Base-by-base conservation (phyloP, 2,797 vertebrate genomes). In the Apodemus agrarius region DNA sequence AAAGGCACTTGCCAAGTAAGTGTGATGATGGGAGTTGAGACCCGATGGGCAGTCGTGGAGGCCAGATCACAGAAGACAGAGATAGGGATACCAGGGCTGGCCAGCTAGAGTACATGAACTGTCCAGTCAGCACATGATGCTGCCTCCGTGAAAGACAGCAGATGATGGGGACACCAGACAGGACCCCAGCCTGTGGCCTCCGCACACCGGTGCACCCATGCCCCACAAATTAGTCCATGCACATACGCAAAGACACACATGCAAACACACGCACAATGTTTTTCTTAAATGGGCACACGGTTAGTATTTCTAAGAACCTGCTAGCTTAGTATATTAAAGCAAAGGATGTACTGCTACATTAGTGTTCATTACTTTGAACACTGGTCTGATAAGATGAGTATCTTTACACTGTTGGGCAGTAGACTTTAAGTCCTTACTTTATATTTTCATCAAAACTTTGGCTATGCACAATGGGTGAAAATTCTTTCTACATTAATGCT, bases 401-500 rank as follows among this genome's bases (percentile, higher is more conserved):
- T 29, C 61, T 83, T 26, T 37, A 40, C 14, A 83, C 10, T 83
- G 22, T 43, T 17, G 54, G 37, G 6, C 14, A 65, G 80, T 0
- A 61, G 5, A 61, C 78, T 37, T 85, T 12, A 92, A 81, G 43
- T 37, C 19, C 57, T 74, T 65, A 75, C 82, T 40, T 40, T 69
- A 24, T 57, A 90, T 67, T 96, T 81, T 40, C 46, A 84, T 84
- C 22, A 95, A 97, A 96, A 34, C 6, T 49, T 89, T 37, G 80
- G 26, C 72, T 94, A 59, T 46, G 29, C 9, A 26, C 22, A 78
- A 92, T 81, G 46, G 76, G 59, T 49, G 34, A 49, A 91, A 87
- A 94, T 19, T 61, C 49, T 85, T 92, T 69, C 34, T 85, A 54
- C 49, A 69, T 65, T 78, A 78, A 0, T 54, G 61, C 57, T 29